Conservation (phyloP, 1,140 invertebrate genomes). For the Leucophenga varia region DNA sequence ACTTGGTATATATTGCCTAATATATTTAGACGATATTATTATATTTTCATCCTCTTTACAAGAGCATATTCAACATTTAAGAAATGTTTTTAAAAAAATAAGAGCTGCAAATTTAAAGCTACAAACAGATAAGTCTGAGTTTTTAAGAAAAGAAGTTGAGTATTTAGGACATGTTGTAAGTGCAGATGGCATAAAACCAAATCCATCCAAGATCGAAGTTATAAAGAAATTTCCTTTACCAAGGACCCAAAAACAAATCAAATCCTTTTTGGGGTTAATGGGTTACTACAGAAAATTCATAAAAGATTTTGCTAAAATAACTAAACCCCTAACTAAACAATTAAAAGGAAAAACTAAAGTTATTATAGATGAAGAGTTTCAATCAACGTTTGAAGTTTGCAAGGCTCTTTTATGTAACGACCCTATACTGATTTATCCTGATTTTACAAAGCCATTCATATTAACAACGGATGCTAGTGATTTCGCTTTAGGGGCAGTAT, state of each 20-base stretch:
- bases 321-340: constrained; percentile 10
- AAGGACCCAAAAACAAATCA: too few relatives aligned
- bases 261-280: too few relatives aligned
- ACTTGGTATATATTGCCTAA: too few relatives aligned
- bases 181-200: too few relatives aligned
- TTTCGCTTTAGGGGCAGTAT: constrained; percentile 33
- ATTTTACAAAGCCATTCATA: constrained; percentile 27
- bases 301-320: constrained; percentile 6
- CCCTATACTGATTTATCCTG: constrained; percentile 25
- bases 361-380: neutral
- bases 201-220: too few relatives aligned
- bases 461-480: constrained; percentile 33
- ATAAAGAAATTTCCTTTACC: too few relatives aligned
- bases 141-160: neutral
- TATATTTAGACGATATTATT: too few relatives aligned
- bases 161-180: neutral
- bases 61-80: too few relatives aligned
- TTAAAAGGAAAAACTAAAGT: constrained; percentile 6
- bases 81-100: too few relatives aligned
- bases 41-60: too few relatives aligned
- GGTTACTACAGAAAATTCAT: constrained; percentile 10
- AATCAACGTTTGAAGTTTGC: constrained; percentile 4
- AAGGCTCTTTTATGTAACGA: constrained; percentile 6
- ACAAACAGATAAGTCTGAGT: too few relatives aligned
- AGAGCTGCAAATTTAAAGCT: too few relatives aligned